Conservation (phyloP, 2,113 vertebrate species). For the Toxostoma redivivum region DNA sequence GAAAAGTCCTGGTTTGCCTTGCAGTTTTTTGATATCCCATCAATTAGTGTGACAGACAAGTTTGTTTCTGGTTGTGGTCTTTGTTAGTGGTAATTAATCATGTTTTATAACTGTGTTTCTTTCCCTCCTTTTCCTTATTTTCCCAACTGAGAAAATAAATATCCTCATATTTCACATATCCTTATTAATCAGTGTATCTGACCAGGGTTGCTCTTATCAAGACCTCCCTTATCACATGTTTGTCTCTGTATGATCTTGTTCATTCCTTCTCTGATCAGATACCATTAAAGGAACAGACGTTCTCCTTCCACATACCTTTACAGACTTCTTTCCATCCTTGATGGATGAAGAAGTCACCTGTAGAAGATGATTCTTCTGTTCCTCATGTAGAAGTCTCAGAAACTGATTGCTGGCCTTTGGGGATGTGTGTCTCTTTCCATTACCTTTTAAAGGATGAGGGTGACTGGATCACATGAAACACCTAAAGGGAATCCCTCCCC, state of each 20-base stretch:
- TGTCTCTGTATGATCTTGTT: background rate
- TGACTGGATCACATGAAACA: background rate
- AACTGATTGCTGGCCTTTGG: background rate
- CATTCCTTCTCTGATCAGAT: background rate
- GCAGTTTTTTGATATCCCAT: background rate
- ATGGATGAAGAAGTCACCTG: background rate
- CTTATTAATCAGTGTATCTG: background rate
- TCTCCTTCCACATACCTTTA: background rate
- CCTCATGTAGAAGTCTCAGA: background rate
- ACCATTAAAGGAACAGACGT: background rate
- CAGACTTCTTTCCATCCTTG: background rate
- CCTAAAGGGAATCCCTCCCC: background rate
- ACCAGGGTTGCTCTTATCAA: background rate
- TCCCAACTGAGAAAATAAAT: background rate
- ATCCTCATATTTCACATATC: background rate
- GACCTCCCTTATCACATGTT: background rate
- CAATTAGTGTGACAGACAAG: background rate
- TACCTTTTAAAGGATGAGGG: background rate
- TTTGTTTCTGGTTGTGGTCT: background rate
- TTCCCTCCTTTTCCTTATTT: background rate
- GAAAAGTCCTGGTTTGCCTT: background rate
- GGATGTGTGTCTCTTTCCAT: background rate
- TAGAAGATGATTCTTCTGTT: background rate
- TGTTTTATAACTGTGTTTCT: background rate
- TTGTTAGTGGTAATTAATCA: background rate